Evolutionary conservation across 2,113 vertebrate genomes (phyloP).

Genomic region (Aythya baeri): DNA sequence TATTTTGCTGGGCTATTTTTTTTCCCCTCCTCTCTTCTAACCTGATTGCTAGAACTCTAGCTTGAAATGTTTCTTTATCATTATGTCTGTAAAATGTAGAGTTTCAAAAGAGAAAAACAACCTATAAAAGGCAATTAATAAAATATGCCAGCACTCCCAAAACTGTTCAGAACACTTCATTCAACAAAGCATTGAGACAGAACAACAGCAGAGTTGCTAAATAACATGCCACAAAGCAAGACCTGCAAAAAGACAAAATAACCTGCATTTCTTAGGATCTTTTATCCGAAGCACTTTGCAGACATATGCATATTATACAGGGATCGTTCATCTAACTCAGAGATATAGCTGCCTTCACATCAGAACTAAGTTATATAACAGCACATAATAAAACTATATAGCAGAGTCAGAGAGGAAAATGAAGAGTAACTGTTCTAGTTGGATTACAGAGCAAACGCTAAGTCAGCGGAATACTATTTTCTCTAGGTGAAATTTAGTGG

Average conservation of each 20-base stretch:
- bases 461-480: not conserved
- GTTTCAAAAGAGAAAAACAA: conserved; percentile 13
- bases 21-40: not conserved
- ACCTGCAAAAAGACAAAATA: not conserved
- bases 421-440: not conserved
- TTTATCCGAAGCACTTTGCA: not conserved
- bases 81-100: not conserved
- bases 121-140: conserved; percentile 31
- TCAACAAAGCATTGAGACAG: not conserved
- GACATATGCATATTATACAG: not conserved
- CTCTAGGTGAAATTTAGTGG: not conserved
- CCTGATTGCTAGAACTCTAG: not conserved
- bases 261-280: not conserved
- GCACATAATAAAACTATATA: not conserved
- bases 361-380: not conserved
- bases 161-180: not conserved
- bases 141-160: not conserved
- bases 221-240: conserved; percentile 1
- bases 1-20: not conserved
- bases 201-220: conserved; percentile 18
- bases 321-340: not conserved
- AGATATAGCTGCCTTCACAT: conserved; percentile 15
- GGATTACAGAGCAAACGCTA: not conserved
- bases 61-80: not conserved
- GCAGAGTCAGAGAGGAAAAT: not conserved